These are phyloP conservation scores for Noctua janthina DNA, from an alignment of 2,888 invertebrate genomes.

Conservation along the genomic window DNA sequence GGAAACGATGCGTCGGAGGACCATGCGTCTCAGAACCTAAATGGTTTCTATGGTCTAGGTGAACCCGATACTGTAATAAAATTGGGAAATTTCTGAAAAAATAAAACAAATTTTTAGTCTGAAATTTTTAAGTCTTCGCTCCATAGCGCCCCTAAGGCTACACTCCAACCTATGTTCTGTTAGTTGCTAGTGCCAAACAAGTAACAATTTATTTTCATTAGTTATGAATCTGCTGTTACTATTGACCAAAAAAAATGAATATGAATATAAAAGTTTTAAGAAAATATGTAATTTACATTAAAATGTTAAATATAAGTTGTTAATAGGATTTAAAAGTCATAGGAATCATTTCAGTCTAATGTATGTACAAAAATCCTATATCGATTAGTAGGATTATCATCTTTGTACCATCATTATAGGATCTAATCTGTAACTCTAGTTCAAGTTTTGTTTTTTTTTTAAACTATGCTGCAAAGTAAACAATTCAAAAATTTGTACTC, in stretches of 20 bases:
- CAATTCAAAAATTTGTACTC: background rate
- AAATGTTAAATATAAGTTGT: background rate
- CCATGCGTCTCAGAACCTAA: no score
- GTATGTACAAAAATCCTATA: slow-evolving; percentile 18
- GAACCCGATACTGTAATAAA: no score
- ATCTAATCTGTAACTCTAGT: background rate
- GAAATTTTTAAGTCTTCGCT: no score
- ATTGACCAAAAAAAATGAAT: slow-evolving; percentile 29
- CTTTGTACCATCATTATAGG: background rate
- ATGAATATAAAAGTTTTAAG: slow-evolving; percentile 7
- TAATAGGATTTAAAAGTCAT: background rate
- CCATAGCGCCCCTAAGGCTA: no score
- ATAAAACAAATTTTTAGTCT: no score
- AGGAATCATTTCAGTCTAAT: background rate
- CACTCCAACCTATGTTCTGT: slow-evolving; percentile 4
- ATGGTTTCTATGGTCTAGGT: no score
- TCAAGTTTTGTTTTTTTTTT: background rate
- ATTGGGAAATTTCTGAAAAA: no score
- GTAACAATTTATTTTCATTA: slow-evolving; percentile 52
- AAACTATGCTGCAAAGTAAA: no score
- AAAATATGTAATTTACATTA: background rate
- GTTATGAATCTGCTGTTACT: slow-evolving; percentile 38
- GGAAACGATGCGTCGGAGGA: no score
- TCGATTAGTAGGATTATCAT: background rate
- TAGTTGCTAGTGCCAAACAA: slow-evolving; percentile 57